Evolutionary conservation across 2,113 vertebrate species (phyloP), one percentile per base, ranked within the genome.

Genomic region (Polypterus senegalus): DNA sequence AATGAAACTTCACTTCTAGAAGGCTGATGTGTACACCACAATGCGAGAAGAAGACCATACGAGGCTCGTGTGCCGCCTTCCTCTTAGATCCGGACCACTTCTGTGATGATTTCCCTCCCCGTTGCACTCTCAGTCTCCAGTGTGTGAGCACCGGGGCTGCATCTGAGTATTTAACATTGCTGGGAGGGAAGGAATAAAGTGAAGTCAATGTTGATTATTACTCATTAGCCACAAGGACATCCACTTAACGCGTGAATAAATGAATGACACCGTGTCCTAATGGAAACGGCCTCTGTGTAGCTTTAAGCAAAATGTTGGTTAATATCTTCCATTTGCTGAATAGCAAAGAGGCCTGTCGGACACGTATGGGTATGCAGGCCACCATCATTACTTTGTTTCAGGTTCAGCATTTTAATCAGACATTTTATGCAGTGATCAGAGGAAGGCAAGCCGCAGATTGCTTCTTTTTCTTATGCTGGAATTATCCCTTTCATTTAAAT

Each of bases 141-240:
- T 77, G 79, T 79, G 77, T 74, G 72, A 76, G 77, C 76, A 77
- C 74, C 74, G 76, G 77, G 75, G 71, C 71, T 77, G 72, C 72
- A 66, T 74, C 73, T 80, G 76, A 76, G 80, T 82, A 76, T 86
- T 88, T 83, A 86, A 84, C 83, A 83, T 86, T 72, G 83, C 83
- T 76, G 71, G 81, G 74, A 86, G 81, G 80, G 72, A 75, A 82
- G 79, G 79, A 86, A 86, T 83, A 84, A 85, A 84, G 82, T 82
- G 74, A 82, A 88, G 84, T 83, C 80, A 81, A 69, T 87, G 89
- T 88, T 91, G 88, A 91, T 89, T 89, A 90, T 89, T 85, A 78
- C 84, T 87, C 89, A 92, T 89, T 89, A 91, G 86, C 79, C 82
- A 75, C 83, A 81, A 89, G 87, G 84, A 90, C 86, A 88, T 87